These are phyloP conservation scores for Pyrochroa serraticornis DNA, from an alignment of 2,888 invertebrate species.

Conservation along the genomic window DNA sequence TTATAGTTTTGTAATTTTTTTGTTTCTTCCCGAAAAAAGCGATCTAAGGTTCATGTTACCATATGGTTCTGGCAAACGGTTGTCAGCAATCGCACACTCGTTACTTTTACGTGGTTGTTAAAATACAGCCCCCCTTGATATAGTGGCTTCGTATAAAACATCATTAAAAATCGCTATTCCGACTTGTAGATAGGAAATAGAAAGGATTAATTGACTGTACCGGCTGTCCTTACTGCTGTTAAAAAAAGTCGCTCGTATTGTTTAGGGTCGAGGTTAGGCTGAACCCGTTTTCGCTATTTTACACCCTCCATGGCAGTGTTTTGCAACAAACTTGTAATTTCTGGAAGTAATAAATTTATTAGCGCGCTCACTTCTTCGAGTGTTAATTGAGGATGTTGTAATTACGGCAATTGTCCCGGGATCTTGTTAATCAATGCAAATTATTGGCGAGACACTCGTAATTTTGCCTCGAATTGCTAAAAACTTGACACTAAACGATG, in stretches of 20 bases:
- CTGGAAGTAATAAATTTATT: no score
- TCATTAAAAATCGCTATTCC: conserved; percentile 19
- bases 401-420: not conserved
- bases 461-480: conserved; percentile 10
- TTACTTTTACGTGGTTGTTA: conserved; percentile 28
- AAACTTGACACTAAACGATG: conserved; percentile 12
- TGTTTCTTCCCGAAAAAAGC: no score
- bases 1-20: no score
- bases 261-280: no score
- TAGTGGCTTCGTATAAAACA: conserved; percentile 20
- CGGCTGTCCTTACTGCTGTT: conserved; percentile 14
- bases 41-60: conserved; percentile 9
- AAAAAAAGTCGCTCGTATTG: no score
- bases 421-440: not conserved
- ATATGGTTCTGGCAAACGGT: conserved; percentile 17
- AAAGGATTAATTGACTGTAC: conserved; percentile 19
- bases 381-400: not conserved
- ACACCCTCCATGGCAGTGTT: no score
- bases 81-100: conserved; percentile 22
- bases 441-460: not conserved
- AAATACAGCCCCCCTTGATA: conserved; percentile 28
- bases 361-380: no score
- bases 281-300: no score
- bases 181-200: conserved; percentile 15
- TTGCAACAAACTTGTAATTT: no score